phyloP scores from a whole-genome alignment of 2,888 invertebrate species.

The Cordilura impudica region DNA sequence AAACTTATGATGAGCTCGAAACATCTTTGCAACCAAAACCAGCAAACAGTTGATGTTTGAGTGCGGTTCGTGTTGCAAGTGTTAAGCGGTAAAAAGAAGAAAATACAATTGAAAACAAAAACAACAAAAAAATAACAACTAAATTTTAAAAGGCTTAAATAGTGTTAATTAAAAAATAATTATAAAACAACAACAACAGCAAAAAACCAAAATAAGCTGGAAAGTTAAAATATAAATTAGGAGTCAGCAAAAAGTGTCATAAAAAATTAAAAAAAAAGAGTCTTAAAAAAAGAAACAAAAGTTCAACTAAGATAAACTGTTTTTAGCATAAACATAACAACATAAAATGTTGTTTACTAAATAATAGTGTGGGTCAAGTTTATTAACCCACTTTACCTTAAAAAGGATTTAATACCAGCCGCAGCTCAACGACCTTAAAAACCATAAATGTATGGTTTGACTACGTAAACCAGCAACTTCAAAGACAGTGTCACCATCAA shows the following conservation, averaged over 20 bases:
- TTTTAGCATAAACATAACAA: constrained; percentile 12
- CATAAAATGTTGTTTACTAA: constrained; percentile 35
- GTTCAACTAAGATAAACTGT: neutral
- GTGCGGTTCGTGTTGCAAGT: constrained; percentile 71
- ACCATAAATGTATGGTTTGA: constrained; percentile 44
- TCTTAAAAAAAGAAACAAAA: constrained; percentile 23
- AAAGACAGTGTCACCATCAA: constrained; percentile 10
- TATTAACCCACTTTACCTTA: constrained; percentile 60
- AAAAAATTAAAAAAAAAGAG: constrained; percentile 8
- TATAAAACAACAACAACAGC: neutral
- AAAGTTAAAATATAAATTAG: neutral
- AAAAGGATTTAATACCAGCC: constrained; percentile 48
- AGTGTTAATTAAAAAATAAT: constrained; percentile 10
- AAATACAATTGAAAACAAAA: constrained; percentile 1
- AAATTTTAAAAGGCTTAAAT: neutral
- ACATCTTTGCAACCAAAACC: constrained; percentile 56
- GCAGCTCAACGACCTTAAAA: constrained; percentile 59
- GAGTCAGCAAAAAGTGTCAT: no score
- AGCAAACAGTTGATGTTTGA: constrained; percentile 70
- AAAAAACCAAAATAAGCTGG: neutral
- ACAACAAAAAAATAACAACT: neutral
- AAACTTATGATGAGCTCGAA: constrained; percentile 45
- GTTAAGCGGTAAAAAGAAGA: constrained; percentile 50
- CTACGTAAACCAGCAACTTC: constrained; percentile 13
- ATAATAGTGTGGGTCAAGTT: constrained; percentile 59